Base-by-base conservation (phyloP, 2,888 invertebrate species). In the Epirrita christyi region DNA sequence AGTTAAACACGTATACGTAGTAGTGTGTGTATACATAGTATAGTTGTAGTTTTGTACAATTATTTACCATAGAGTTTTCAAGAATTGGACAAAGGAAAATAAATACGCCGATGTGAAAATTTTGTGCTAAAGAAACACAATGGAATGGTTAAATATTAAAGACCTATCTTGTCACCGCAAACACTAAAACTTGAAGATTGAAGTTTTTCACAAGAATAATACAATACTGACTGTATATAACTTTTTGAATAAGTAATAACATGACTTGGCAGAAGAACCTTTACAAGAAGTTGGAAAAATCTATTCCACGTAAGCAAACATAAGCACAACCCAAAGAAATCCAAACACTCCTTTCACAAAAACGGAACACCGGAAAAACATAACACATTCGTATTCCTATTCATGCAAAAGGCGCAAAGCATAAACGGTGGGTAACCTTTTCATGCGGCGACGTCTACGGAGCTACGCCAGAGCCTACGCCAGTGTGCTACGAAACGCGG, bases 351-450 rank as follows among this genome's bases (percentile, higher is more conserved):
- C 85, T 82, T 80, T 81, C 81, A 80, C 72, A 77, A 81, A 85
- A 86, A 86, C 81, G 78, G 77, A 82, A 80, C 79, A 78, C 74
- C 76, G 75, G 76, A 76, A 82, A 79, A 82, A 83, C 78, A 83
- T 85, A 84, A 85, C 81, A 83, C 86, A 88, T 83, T 84, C 83
- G 81, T 81, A 85, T 78, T 81, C 74, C 78, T 84, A 81, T 86
- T 86, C 84, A 85, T 74, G 81, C 81, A 85, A 85, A 86, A 87
- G 83, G 85, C 85, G 85, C 81, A 82, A 80, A 81, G 87, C 78
- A 84, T 86, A 87, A 86, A 78, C 78, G 86, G 77, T 68, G 77
- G n/a, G 83, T 83, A 85, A 87, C 87, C 88, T 88, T 87, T 88
- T 86, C 86, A 75, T 73, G 78, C 70, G 73, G 71, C 70, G 71